A percentile compares a stretch with the other conserved stretches of the same genome.
These are phyloP conservation scores for Isotomurus palustris DNA, from an alignment of 2,888 invertebrate species.

Conservation along the genomic window DNA sequence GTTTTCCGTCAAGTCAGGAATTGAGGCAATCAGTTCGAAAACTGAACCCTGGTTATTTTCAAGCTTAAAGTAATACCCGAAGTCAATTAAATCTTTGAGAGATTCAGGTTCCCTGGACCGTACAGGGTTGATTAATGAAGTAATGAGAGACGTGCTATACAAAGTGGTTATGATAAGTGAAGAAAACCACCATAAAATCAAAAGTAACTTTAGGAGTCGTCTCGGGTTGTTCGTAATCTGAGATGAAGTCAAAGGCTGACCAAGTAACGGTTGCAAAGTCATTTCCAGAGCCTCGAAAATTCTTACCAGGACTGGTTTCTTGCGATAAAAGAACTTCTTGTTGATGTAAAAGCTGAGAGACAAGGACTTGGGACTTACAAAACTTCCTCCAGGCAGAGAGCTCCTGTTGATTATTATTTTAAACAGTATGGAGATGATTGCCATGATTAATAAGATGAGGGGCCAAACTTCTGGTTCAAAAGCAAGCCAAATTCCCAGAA, in stretches of 20 bases:
- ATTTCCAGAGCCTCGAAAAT: slow-evolving; percentile 34
- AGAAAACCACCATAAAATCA: slow-evolving; percentile 40
- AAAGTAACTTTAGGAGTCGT: slow-evolving; percentile 29
- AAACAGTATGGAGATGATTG: slow-evolving; percentile 28
- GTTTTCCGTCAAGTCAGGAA: slow-evolving; percentile 7
- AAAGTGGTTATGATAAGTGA: slow-evolving; percentile 40
- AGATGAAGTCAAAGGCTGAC: slow-evolving; percentile 26
- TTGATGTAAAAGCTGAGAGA: slow-evolving; percentile 14
- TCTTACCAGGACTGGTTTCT: slow-evolving; percentile 20
- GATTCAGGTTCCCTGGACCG: slow-evolving; percentile 33
- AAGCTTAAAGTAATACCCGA: slow-evolving; percentile 33
- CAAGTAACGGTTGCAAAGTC: slow-evolving; percentile 33
- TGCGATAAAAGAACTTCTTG: not conserved
- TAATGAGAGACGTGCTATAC: slow-evolving; percentile 40
- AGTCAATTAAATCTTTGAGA: slow-evolving; percentile 32
- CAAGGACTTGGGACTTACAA: too few species aligned
- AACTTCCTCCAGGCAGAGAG: slow-evolving; percentile 12
- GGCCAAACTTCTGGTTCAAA: slow-evolving; percentile 42
- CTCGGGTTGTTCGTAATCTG: slow-evolving; percentile 28
- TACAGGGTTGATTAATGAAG: slow-evolving; percentile 37
- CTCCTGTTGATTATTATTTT: slow-evolving; percentile 26
- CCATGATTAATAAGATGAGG: slow-evolving; percentile 30
- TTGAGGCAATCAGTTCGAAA: slow-evolving; percentile 30
- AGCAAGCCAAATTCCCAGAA: slow-evolving; percentile 40
- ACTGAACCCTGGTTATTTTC: slow-evolving; percentile 35